Percentiles rank a stretch among this genome's conserved stretches.
These are phyloP conservation scores for Zoanthus solanderi DNA, from an alignment of 92 coral and sea anemone genomes.

Conservation along the genomic window DNA sequence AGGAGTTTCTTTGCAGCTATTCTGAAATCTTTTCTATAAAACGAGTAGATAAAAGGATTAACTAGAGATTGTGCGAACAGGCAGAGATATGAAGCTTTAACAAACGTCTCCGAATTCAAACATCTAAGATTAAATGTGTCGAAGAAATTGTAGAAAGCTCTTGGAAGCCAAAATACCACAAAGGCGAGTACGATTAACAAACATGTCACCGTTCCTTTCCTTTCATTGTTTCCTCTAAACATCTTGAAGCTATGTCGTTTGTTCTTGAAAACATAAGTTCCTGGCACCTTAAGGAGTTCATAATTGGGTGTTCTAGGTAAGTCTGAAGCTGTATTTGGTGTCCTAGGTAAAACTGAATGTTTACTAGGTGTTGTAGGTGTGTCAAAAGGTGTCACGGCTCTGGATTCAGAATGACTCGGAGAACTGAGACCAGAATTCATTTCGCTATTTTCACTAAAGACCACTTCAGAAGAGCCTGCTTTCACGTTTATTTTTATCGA, in stretches of 20 bases:
- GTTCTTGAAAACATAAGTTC: neutral
- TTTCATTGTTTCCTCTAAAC: conserved; percentile 12
- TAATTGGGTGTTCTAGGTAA: neutral
- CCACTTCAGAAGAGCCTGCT: neutral
- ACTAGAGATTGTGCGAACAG: conserved; percentile 32
- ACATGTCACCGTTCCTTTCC: conserved; percentile 39
- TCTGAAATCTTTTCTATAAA: conserved; percentile 35
- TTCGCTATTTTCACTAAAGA: neutral
- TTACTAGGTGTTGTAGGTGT: neutral
- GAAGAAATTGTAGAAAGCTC: conserved; percentile 39
- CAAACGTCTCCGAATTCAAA: conserved; percentile 40
- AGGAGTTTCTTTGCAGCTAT: conserved; percentile 32
- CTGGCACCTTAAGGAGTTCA: conserved; percentile 23
- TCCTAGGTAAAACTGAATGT: neutral
- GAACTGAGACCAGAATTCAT: neutral
- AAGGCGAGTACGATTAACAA: conserved; percentile 28
- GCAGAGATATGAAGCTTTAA: conserved; percentile 19
- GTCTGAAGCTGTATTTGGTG: neutral
- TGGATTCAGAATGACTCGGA: neutral
- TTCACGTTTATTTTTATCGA: neutral
- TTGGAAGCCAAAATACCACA: conserved; percentile 40
- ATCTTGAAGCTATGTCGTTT: neutral
- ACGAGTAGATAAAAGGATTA: conserved; percentile 39
- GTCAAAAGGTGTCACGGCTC: neutral
- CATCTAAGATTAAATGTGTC: neutral